Evolutionary conservation across 2,888 invertebrate species (phyloP).

Genomic region (Phoenoteleia sp.): DNA sequence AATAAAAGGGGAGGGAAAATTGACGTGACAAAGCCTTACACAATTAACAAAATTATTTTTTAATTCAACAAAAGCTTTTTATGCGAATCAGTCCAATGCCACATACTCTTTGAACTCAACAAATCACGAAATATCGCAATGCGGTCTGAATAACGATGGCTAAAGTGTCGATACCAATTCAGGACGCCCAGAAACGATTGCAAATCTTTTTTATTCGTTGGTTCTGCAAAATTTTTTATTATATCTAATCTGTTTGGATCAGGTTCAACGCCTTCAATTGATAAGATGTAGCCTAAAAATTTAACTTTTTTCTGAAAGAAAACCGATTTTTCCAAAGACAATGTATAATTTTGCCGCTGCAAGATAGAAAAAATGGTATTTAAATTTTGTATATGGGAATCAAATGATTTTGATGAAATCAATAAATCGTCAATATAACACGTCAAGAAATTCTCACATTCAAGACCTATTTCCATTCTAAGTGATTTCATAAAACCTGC

Average conservation of each 20-base stretch:
- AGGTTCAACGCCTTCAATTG: constrained; percentile 23
- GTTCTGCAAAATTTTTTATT: constrained; percentile 75
- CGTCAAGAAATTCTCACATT: constrained; percentile 42
- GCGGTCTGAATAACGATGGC: constrained; percentile 28
- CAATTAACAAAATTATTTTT: constrained; percentile 39
- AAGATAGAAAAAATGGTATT: constrained; percentile 6
- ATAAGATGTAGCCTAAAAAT: constrained; percentile 67
- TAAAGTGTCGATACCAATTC: constrained; percentile 70
- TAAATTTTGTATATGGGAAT: background rate
- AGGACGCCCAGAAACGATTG: constrained; percentile 74
- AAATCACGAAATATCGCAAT: constrained; percentile 42
- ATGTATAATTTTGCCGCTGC: constrained; percentile 46
- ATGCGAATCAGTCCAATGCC: constrained; percentile 35
- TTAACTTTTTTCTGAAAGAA: constrained; percentile 69
- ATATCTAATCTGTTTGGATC: constrained; percentile 67
- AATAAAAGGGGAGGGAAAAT: no score
- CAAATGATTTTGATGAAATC: constrained; percentile 5
- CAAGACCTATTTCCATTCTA: constrained; percentile 74
- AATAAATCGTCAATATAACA: constrained; percentile 57
- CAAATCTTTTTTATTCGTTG: constrained; percentile 75
- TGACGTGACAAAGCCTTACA: constrained; percentile 8
- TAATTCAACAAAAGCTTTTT: background rate
- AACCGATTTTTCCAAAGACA: constrained; percentile 74
- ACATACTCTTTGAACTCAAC: constrained; percentile 6
- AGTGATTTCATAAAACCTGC: constrained; percentile 75